Evolutionary conservation across 2,888 invertebrate genomes (phyloP).

Genomic region (Gasteruption jaculator): DNA sequence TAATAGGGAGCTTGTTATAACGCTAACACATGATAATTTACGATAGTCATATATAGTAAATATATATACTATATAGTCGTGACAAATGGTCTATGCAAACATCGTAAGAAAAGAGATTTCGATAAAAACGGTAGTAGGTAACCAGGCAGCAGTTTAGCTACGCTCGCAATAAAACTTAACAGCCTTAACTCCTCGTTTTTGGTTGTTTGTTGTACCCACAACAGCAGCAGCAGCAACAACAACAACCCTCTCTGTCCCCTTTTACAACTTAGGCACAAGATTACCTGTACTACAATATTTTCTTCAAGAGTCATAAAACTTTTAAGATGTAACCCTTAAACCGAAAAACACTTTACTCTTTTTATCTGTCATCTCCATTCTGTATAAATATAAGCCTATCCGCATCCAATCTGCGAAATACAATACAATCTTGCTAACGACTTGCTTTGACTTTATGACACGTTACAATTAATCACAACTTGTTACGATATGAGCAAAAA

Average conservation of each 20-base stretch:
- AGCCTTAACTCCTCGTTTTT: conserved; percentile 22
- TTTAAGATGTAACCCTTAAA: conserved; percentile 20
- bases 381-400: too few species aligned
- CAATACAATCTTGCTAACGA: too few species aligned
- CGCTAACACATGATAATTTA: too few species aligned
- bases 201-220: conserved; percentile 5
- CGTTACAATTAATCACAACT: too few species aligned
- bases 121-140: conserved; percentile 41
- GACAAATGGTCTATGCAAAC: conserved; percentile 48
- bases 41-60: too few species aligned
- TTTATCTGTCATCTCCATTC: too few species aligned
- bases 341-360: too few species aligned
- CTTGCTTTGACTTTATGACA: too few species aligned
- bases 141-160: conserved; percentile 20
- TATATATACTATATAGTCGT: too few species aligned
- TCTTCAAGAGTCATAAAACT: conserved; percentile 26
- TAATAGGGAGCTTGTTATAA: too few species aligned
- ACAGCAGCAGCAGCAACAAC: conserved; percentile 18
- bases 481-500: too few species aligned
- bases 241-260: conserved; percentile 10
- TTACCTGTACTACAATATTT: not conserved
- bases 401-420: too few species aligned
- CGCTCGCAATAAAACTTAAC: conserved; percentile 46
- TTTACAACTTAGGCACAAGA: conserved; percentile 6
- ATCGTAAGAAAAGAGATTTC: conserved; percentile 41